These are phyloP conservation scores for Mustela nigripes DNA, from an alignment of 2,113 vertebrate genomes.

Conservation along the genomic window DNA sequence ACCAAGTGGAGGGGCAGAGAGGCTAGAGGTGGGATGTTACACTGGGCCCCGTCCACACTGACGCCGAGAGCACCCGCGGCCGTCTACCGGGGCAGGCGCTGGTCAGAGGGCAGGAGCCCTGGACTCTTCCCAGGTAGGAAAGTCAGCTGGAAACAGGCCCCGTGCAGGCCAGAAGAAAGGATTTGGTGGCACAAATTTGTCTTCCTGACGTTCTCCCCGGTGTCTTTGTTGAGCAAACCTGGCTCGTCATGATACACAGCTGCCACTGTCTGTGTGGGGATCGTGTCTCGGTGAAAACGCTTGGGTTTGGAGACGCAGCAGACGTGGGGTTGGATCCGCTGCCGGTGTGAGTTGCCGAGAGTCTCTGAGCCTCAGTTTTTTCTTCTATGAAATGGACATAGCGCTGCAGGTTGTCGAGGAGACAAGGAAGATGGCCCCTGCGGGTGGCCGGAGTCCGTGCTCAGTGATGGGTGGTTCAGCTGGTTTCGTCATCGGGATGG, in stretches of 20 bases:
- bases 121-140: neutral
- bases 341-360: neutral
- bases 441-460: neutral
- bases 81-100: neutral
- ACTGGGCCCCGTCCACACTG: neutral
- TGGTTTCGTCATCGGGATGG: neutral
- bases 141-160: neutral
- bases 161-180: neutral
- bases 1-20: neutral
- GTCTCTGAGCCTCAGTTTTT: neutral
- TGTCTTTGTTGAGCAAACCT: neutral
- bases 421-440: neutral
- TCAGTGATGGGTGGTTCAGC: neutral
- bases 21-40: neutral
- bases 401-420: neutral
- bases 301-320: neutral
- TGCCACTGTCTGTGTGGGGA: fast-evolving
- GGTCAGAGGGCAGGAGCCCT: neutral
- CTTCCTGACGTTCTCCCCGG: neutral
- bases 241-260: neutral
- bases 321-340: neutral
- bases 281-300: neutral
- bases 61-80: neutral
- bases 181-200: fast-evolving
- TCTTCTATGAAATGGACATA: neutral